Evolutionary conservation across 2,797 vertebrate species (phyloP).

Genomic region (Anableps anableps): DNA sequence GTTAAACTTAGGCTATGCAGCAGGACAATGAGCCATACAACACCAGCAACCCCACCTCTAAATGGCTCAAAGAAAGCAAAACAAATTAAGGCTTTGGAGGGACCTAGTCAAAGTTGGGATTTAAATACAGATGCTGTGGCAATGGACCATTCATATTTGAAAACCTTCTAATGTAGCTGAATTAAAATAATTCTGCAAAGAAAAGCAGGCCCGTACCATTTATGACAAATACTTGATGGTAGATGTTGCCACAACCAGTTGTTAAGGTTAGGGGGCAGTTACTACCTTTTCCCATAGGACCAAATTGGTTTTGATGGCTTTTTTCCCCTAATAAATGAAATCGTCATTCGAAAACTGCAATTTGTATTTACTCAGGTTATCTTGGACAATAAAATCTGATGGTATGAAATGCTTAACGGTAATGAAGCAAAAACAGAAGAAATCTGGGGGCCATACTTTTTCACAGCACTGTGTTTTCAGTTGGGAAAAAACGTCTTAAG

Average conservation of each 20-base stretch:
- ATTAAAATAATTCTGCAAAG: no score
- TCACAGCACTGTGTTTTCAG: slow-evolving; percentile 17
- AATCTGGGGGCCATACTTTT: not conserved
- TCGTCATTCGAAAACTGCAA: not conserved
- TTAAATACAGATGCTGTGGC: no score
- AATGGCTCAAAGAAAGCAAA: no score
- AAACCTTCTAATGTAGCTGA: no score
- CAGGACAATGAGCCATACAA: no score
- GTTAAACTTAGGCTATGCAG: no score
- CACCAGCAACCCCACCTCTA: no score
- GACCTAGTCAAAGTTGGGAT: no score
- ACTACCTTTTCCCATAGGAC: not conserved
- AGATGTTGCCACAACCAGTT: not conserved
- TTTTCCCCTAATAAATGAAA: not conserved
- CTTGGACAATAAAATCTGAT: not conserved
- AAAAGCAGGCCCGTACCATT: no score
- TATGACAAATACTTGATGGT: no score
- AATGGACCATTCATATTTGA: no score
- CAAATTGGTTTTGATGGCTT: not conserved
- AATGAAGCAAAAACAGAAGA: not conserved
- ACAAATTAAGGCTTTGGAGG: no score
- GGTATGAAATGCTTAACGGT: not conserved
- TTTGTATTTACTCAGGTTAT: not conserved
- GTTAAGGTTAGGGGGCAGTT: not conserved
- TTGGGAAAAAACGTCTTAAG: slow-evolving; percentile 8